Evolutionary conservation across 2,797 vertebrate genomes (phyloP), one percentile per base, ranked within the genome.

Genomic region (Xenentodon cancila): DNA sequence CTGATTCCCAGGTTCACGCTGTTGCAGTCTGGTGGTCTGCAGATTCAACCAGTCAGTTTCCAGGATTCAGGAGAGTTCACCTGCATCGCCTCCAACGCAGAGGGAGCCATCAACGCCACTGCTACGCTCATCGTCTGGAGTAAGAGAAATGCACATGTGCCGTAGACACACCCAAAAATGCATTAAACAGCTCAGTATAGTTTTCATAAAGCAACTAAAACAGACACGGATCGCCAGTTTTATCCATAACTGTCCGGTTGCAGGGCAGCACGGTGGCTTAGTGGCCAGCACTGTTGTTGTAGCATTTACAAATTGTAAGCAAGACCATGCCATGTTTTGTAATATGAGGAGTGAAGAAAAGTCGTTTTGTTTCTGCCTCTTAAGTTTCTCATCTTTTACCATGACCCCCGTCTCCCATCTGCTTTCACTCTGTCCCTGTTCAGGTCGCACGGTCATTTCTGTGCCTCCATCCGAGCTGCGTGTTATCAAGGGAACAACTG

Each of bases 401-500:
- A 25, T 25, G 3, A 32, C 8, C 32, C 6, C 32, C 7, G 1
- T 32, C 25, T 32, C 20, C 13, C 37, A 9, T 13, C 17, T 11
- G 5, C 54, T 3, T 18, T 40, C 3, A 21, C 9, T 51, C 25
- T 45, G 4, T 57, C 68, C 0, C 50, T 67, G 54, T 64, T 4
- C 67, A 99, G 97, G 94, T 81, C 94, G 95, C 7, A 98, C 97
- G 0, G 84, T 80, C 77, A 96, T 99, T 59, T 90, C 95, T 20
- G 86, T 82, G 43, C 93, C 95, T 72, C 97, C 97, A 0, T 85
- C 94, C 53, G 94, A 99, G 77, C 93, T 85, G 56, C 95, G 95
- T 1, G 97, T 97, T 66, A 98, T 98, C 85, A 99, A 99, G 89
- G 97, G 97, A 57, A 99, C 97, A 61, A 97, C 94, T 0, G 97